Conservation (phyloP, 2,888 invertebrate species). For the Eupsilia transversa region DNA sequence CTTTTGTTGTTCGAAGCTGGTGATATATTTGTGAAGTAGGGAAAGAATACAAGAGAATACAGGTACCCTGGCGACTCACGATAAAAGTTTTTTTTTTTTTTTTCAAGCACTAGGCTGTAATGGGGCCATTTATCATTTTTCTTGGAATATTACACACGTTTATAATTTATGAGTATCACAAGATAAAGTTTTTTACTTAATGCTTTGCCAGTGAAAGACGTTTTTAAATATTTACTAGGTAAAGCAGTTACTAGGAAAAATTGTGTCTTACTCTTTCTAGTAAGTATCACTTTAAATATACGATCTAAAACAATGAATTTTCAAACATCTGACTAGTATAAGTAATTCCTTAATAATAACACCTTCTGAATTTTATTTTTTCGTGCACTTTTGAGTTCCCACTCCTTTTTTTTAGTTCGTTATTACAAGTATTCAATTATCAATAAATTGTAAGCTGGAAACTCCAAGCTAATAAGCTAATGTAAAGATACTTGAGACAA, state of each 20-base stretch:
- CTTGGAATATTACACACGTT: constrained; percentile 45
- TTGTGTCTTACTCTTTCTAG: background rate
- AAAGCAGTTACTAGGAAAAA: background rate
- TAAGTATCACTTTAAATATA: background rate
- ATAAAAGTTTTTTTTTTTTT: constrained; percentile 45
- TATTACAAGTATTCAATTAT: background rate
- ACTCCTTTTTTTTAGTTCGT: background rate
- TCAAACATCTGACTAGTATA: background rate
- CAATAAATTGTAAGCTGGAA: background rate
- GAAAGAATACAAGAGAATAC: constrained; percentile 44
- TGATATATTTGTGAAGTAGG: constrained; percentile 59
- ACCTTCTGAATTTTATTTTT: background rate
- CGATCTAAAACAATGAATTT: background rate
- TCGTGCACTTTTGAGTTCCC: background rate
- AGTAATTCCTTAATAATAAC: background rate
- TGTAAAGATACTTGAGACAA: constrained; percentile 4
- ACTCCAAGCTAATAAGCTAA: constrained; percentile 41
- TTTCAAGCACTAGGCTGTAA: constrained; percentile 56
- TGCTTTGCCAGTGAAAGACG: background rate
- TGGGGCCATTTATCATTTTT: constrained; percentile 41
- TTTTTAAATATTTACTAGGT: background rate
- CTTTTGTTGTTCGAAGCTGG: constrained; percentile 58
- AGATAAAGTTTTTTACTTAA: constrained; percentile 17
- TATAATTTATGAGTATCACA: constrained; percentile 39
- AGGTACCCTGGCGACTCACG: constrained; percentile 41